Evolutionary conservation across 37 sponge, comb jelly and placozoan genomes (phyloP), one percentile per base, ranked within the genome.

Genomic region (Axinella damicornis): DNA sequence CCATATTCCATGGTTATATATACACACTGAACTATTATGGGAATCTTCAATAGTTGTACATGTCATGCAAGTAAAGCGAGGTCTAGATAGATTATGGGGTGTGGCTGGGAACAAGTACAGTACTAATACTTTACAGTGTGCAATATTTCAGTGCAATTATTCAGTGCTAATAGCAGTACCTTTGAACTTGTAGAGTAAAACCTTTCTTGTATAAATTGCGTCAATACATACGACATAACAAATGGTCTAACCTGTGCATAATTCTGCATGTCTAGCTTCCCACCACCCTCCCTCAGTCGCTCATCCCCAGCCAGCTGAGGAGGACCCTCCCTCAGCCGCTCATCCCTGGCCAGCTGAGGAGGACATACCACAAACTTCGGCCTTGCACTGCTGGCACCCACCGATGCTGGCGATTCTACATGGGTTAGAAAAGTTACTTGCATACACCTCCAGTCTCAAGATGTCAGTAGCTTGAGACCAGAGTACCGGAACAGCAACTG

Each of bases 311-410:
- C n/a, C n/a, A n/a, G n/a, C n/a, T n/a, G n/a, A n/a, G n/a, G n/a
- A n/a, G n/a, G n/a, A n/a, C n/a, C n/a, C n/a, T n/a, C n/a, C n/a
- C n/a, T n/a, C n/a, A n/a, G n/a, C n/a, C n/a, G n/a, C n/a, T n/a
- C n/a, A 46, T 83, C 73, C 38, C n/a, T 53, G 40, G 54, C 17
- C 4, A 84, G 65, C 39, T 84, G 85, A 31, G 85, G 76, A 4
- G 75, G 75, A 14, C 28, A 20, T 20, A 84, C 24, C 46, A 84
- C 24, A 12, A 27, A 36, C 15, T 46, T 18, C 33, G 77, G 77
- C n/a, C 33, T 20, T 12, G 40, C 16, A 53, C 46, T 21, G 2
- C 24, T 13, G 30, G 30, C 24, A 21, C 21, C 37, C 37, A 36
- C 34, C 27, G 9, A 69, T 15, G 5, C 34, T 9, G 37, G 37